A percentile compares a stretch with the other conserved stretches of the same genome.
phyloP scores from a whole-genome alignment of 1,140 invertebrate genomes.

The Delia radicum region DNA sequence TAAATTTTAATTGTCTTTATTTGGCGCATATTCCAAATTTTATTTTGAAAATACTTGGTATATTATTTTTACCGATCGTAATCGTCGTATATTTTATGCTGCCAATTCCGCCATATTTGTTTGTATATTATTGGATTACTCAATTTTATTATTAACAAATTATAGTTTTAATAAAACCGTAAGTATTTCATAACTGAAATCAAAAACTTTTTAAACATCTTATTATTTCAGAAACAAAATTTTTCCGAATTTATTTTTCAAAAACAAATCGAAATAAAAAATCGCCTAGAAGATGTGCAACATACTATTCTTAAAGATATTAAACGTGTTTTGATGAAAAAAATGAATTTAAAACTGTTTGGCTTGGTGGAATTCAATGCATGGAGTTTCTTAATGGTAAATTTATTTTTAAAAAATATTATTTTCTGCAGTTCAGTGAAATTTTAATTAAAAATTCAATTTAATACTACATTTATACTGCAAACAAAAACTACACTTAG shows the following conservation, averaged over 20 bases:
- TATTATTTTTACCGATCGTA: constrained; percentile 36
- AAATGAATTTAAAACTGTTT: constrained; percentile 3
- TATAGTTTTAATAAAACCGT: constrained; percentile 35
- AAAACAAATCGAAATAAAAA: background rate
- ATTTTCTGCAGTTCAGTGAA: too few species aligned
- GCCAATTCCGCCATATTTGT: constrained; percentile 42
- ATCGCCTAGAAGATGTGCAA: constrained; percentile 6
- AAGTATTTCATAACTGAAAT: too few species aligned
- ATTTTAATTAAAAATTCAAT: too few species aligned
- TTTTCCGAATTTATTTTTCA: background rate
- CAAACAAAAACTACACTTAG: too few species aligned
- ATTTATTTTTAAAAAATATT: background rate
- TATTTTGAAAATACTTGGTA: constrained; percentile 42
- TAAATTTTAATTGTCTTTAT: constrained; percentile 44
- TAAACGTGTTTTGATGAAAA: background rate
- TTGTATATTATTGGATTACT: constrained; percentile 43
- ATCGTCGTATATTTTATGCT: constrained; percentile 42
- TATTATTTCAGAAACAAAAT: background rate
- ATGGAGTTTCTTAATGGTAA: constrained; percentile 22
- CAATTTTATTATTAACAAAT: constrained; percentile 32
- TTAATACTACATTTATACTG: too few species aligned
- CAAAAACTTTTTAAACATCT: too few species aligned
- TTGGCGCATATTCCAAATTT: constrained; percentile 33
- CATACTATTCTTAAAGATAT: constrained; percentile 34
- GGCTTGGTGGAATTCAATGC: constrained; percentile 7